phyloP scores from a whole-genome alignment of 2,888 invertebrate genomes.

The Periphyllus acericola region DNA sequence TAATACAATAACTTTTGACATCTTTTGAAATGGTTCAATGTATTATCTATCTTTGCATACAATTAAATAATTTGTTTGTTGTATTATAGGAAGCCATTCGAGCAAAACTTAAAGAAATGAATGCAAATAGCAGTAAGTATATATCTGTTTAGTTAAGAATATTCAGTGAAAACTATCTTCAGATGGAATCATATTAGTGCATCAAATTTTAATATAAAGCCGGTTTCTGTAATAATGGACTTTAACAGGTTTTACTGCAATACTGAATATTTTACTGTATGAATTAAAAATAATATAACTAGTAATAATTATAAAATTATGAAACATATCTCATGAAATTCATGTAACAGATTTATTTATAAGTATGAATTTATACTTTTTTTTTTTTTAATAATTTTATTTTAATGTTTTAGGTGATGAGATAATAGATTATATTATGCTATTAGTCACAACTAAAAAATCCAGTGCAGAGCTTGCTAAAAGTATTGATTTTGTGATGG shows the following conservation, averaged over 20 bases:
- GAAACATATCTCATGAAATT: no score
- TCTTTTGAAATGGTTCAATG: neutral
- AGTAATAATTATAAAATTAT: no score
- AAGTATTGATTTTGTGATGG: slow-evolving; percentile 52
- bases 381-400: neutral
- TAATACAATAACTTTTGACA: neutral
- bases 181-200: no score
- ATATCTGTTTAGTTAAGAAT: no score
- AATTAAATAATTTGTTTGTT: slow-evolving; percentile 12
- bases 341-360: no score
- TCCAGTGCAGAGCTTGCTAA: slow-evolving; percentile 27
- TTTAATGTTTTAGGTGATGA: slow-evolving; percentile 46
- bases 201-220: no score
- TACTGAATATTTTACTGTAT: no score
- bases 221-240: no score
- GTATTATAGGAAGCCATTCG: slow-evolving; percentile 49
- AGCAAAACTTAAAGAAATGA: slow-evolving; percentile 50
- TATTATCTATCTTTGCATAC: neutral
- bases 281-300: no score
- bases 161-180: no score
- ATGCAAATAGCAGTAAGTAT: slow-evolving; percentile 53
- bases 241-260: no score
- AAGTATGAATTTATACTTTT: no score
- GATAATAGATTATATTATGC: slow-evolving; percentile 54
- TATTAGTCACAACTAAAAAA: slow-evolving; percentile 52